These are phyloP conservation scores for Tigriopus californicus DNA, from an alignment of 2,888 invertebrate genomes.

Conservation along the genomic window DNA sequence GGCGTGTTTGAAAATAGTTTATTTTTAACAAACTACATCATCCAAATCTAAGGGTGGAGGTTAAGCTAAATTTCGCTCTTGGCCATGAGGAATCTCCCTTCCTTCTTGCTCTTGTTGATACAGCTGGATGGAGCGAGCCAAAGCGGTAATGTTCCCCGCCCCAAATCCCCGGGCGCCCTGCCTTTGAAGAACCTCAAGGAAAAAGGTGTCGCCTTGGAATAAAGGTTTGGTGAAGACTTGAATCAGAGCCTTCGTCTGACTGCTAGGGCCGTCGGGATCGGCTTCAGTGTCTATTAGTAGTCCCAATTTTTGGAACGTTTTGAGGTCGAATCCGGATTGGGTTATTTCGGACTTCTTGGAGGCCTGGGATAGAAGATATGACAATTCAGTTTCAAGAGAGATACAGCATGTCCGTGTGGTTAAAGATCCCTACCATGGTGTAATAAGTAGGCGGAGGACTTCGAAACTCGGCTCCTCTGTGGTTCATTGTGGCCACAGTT, in stretches of 20 bases:
- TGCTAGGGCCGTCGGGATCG: conserved; percentile 21
- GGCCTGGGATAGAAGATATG: background rate
- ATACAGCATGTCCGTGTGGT: background rate
- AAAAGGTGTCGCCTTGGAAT: conserved; percentile 30
- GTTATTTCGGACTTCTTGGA: conserved; percentile 26
- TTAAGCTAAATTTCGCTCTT: background rate
- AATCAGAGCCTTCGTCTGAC: conserved; percentile 26
- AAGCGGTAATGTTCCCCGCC: conserved; percentile 31
- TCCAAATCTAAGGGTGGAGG: too few relatives aligned
- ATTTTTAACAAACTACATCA: too few relatives aligned
- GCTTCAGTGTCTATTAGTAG: conserved; percentile 29
- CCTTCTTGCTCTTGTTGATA: conserved; percentile 18
- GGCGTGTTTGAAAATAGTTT: too few relatives aligned
- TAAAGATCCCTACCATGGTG: conserved; percentile 18
- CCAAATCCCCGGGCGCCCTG: conserved; percentile 32
- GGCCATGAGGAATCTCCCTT: background rate
- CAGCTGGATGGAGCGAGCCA: conserved; percentile 28
- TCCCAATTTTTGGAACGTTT: conserved; percentile 24
- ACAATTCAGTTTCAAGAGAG: background rate
- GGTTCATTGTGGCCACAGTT: conserved; percentile 24
- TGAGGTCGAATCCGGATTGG: conserved; percentile 24
- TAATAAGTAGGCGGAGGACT: conserved; percentile 30
- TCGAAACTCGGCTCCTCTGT: conserved; percentile 27
- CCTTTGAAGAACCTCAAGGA: conserved; percentile 32
- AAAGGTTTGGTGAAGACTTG: conserved; percentile 32